These are phyloP conservation scores for Latheticus oryzae DNA, from an alignment of 2,888 invertebrate genomes.

Conservation along the genomic window DNA sequence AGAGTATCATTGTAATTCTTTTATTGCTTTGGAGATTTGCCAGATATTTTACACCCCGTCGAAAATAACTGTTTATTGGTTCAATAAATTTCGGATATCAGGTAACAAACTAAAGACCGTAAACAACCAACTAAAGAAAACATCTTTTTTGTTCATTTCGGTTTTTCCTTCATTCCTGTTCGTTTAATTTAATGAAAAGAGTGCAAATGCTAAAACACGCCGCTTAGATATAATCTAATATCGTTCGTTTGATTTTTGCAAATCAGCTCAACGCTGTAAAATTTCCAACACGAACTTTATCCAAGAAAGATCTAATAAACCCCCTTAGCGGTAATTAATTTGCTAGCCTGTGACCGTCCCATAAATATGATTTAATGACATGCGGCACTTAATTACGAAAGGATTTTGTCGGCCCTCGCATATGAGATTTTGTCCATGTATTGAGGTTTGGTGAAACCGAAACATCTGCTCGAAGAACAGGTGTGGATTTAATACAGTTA, in stretches of 20 bases:
- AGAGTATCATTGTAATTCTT: constrained; percentile 19
- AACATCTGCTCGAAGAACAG: constrained; percentile 35
- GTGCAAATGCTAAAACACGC: too few species aligned
- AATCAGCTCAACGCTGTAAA: constrained; percentile 11
- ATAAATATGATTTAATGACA: constrained; percentile 33
- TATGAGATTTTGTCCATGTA: constrained; percentile 25
- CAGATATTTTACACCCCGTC: constrained; percentile 28
- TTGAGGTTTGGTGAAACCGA: constrained; percentile 30
- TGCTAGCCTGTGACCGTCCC: constrained; percentile 23
- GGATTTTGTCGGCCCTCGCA: constrained; percentile 26
- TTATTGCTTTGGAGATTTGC: constrained; percentile 26
- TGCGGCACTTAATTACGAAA: constrained; percentile 26
- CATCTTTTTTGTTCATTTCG: too few species aligned
- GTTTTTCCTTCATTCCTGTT: too few species aligned
- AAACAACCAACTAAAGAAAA: too few species aligned
- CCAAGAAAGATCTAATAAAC: constrained; percentile 19
- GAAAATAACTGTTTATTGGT: too few species aligned
- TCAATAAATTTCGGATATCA: too few species aligned
- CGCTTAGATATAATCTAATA: too few species aligned
- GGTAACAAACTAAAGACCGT: too few species aligned
- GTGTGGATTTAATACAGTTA: constrained; percentile 37
- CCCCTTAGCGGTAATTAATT: constrained; percentile 27
- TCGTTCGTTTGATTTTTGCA: too few species aligned
- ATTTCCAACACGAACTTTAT: constrained; percentile 14
- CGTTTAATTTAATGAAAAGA: too few species aligned